Conservation (phyloP, 2,797 vertebrate genomes). For the Huso huso region DNA sequence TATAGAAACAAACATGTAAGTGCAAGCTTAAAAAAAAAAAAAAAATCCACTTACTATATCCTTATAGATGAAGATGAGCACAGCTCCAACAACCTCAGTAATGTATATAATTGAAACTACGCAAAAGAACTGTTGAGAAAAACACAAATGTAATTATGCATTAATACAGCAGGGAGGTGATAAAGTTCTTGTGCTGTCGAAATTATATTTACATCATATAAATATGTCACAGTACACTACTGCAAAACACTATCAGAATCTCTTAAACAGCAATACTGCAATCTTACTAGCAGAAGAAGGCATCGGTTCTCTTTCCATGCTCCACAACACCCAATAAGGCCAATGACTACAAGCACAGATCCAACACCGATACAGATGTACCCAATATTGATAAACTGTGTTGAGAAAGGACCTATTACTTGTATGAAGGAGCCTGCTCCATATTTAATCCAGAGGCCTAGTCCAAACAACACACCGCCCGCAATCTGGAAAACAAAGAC, state of each 20-base stretch:
- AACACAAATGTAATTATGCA: not conserved
- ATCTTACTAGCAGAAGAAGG: slow-evolving; percentile 32
- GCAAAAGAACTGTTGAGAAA: slow-evolving; percentile 38
- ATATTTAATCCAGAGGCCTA: slow-evolving; percentile 14
- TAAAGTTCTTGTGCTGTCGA: too few relatives aligned
- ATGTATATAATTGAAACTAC: slow-evolving; percentile 36
- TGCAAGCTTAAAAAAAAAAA: not conserved
- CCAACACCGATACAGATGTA: slow-evolving; percentile 35
- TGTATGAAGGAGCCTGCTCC: slow-evolving; percentile 2
- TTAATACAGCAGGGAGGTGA: too few relatives aligned
- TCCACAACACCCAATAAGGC: slow-evolving; percentile 33
- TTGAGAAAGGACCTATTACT: slow-evolving; percentile 12
- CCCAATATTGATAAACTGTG: slow-evolving; percentile 25
- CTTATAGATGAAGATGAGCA: slow-evolving; percentile 35
- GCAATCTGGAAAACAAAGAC: slow-evolving; percentile 3
- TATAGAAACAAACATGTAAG: too few relatives aligned
- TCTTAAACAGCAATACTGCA: not conserved
- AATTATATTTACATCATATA: too few relatives aligned
- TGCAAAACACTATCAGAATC: too few relatives aligned
- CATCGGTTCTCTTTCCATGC: slow-evolving; percentile 37
- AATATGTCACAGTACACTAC: too few relatives aligned
- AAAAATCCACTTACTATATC: slow-evolving; percentile 31
- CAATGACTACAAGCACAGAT: slow-evolving; percentile 28
- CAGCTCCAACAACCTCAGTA: slow-evolving; percentile 28
- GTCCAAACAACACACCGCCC: slow-evolving; percentile 11